Conservation (phyloP, 2,113 vertebrate genomes). For the Rhynchomys soricoides region DNA sequence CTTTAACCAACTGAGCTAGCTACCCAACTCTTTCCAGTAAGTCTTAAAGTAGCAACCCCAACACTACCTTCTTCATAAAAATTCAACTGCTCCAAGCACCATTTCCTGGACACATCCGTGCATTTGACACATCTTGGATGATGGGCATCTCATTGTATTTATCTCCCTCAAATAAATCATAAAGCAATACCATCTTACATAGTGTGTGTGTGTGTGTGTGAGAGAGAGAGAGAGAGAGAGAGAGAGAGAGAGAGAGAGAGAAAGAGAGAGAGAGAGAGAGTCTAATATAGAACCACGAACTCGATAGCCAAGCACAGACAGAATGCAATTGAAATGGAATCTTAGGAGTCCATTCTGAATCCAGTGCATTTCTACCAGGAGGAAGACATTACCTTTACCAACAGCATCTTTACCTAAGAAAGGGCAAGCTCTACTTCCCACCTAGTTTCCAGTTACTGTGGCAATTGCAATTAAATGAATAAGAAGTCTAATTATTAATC, state of each 20-base stretch:
- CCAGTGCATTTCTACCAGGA: background rate
- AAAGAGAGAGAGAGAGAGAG: background rate
- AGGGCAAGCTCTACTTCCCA: background rate
- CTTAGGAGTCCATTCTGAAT: background rate
- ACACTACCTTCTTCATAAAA: background rate
- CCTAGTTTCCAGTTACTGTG: slow-evolving; percentile 14
- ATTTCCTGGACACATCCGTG: background rate
- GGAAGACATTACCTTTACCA: background rate
- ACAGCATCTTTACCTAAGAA: background rate
- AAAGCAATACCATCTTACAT: background rate
- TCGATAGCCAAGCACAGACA: background rate
- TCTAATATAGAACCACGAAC: background rate
- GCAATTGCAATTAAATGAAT: slow-evolving; percentile 56
- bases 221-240: too few relatives aligned
- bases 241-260: too few relatives aligned
- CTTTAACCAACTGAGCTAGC: background rate
- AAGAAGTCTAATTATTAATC: slow-evolving; percentile 29
- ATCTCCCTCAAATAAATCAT: background rate
- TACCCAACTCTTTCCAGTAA: background rate
- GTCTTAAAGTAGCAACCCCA: background rate
- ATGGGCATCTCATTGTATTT: background rate
- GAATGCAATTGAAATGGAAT: background rate
- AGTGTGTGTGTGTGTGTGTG: background rate
- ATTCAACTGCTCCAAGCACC: background rate
- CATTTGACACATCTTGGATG: background rate